Conservation (phyloP, 2,797 vertebrate species). For the Dallia pectoralis region DNA sequence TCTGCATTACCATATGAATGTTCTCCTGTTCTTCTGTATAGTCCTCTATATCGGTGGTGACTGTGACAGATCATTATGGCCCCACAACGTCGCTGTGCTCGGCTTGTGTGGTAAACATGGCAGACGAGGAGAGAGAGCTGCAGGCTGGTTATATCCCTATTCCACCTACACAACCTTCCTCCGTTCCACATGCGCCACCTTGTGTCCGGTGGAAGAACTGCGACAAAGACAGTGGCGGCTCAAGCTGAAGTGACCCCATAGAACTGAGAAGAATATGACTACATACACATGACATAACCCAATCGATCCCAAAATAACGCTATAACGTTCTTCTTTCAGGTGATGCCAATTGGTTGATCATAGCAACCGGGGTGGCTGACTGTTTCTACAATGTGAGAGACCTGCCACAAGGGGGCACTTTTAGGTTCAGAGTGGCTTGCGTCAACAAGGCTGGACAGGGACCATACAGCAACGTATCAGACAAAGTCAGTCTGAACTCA, state of each 20-base stretch:
- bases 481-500: constrained; percentile 71
- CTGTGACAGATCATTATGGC: not conserved
- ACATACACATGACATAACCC: not conserved
- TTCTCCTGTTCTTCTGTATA: not conserved
- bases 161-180: not conserved
- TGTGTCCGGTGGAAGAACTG: constrained; percentile 22
- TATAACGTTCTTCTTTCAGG: constrained; percentile 66
- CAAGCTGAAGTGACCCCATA: not conserved
- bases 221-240: not conserved
- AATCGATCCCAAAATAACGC: not conserved
- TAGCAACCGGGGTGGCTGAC: constrained; percentile 81
- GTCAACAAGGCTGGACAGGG: constrained; percentile 91
- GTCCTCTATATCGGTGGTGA: not conserved
- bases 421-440: constrained; percentile 87
- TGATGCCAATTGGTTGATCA: constrained; percentile 80
- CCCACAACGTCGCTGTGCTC: not conserved
- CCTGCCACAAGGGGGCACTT: constrained; percentile 65
- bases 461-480: constrained; percentile 83
- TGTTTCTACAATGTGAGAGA: constrained; percentile 93
- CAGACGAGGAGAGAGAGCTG: not conserved
- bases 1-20: not conserved
- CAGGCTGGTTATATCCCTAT: not conserved
- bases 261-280: not conserved
- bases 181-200: constrained; percentile 36
- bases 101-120: not conserved